Evolutionary conservation across 2,113 vertebrate species (phyloP).

Genomic region (Seriola rivoliana): DNA sequence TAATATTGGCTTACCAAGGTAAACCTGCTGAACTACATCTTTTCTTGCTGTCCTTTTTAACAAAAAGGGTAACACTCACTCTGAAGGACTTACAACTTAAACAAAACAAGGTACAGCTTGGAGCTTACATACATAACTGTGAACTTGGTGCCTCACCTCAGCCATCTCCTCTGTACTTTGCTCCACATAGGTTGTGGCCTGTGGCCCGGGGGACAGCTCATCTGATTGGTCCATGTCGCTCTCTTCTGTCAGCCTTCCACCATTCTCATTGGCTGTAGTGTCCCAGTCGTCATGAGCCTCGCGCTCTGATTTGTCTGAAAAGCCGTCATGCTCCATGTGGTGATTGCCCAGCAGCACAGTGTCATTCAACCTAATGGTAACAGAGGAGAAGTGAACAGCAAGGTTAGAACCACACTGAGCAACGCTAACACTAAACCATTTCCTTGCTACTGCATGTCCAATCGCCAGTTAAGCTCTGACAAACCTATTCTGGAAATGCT

Average conservation of each 20-base stretch:
- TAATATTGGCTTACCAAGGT: not conserved
- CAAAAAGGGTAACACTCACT: not conserved
- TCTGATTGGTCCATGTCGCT: slow-evolving; percentile 92
- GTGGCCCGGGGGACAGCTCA: slow-evolving; percentile 79
- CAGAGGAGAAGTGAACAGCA: slow-evolving; percentile 28
- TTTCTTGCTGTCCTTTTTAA: not conserved
- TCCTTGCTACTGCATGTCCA: not conserved
- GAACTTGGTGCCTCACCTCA: slow-evolving; percentile 85
- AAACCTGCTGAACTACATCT: not conserved
- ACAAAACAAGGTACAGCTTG: not conserved
- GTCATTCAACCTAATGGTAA: slow-evolving; percentile 87
- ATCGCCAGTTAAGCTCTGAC: not conserved
- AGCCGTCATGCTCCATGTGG: slow-evolving; percentile 91
- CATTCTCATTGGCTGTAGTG: slow-evolving; percentile 85
- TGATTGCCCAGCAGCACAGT: slow-evolving; percentile 85
- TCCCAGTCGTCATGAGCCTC: slow-evolving; percentile 91
- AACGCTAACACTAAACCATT: not conserved
- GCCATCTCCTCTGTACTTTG: slow-evolving; percentile 92
- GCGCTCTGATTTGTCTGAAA: slow-evolving; percentile 94
- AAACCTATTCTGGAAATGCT: not conserved
- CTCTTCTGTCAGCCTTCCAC: slow-evolving; percentile 87
- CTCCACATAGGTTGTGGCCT: slow-evolving; percentile 91
- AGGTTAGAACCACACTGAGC: slow-evolving; percentile 11
- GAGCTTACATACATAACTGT: not conserved
- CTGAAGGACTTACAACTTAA: not conserved